Conservation (phyloP, 2,113 vertebrate species). For the Poeciliopsis prolifica region DNA sequence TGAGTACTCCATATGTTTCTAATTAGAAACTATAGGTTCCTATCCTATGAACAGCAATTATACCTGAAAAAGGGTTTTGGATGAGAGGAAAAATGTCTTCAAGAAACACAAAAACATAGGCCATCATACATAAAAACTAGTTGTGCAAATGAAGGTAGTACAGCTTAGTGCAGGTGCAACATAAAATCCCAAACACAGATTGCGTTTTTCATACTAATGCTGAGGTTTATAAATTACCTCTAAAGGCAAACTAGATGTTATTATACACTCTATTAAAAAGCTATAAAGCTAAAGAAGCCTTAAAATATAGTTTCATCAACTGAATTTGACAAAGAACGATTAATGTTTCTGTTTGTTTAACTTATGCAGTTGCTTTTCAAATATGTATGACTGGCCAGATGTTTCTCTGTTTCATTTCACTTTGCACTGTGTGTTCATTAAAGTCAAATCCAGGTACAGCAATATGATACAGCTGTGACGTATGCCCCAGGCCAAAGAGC, state of each 20-base stretch:
- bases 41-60: too few species aligned
- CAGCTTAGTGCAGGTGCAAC: too few species aligned
- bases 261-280: background rate
- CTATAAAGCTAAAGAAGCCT: background rate
- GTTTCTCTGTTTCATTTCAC: conserved; percentile 18
- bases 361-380: background rate
- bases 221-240: background rate
- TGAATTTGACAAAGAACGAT: background rate
- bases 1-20: too few species aligned
- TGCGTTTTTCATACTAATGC: too few species aligned
- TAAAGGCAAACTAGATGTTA: background rate
- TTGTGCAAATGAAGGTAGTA: too few species aligned
- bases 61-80: too few species aligned
- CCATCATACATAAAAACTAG: too few species aligned
- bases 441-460: conserved; percentile 38
- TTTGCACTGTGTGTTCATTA: conserved; percentile 36
- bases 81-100: too few species aligned
- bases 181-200: too few species aligned
- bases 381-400: conserved; percentile 19
- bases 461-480: conserved; percentile 20
- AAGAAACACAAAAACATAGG: too few species aligned
- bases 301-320: too few species aligned
- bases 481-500: conserved; percentile 39
- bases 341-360: background rate
- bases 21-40: too few species aligned